Evolutionary conservation across 2,113 vertebrate genomes (phyloP).

Genomic region (Saguinus imperator): DNA sequence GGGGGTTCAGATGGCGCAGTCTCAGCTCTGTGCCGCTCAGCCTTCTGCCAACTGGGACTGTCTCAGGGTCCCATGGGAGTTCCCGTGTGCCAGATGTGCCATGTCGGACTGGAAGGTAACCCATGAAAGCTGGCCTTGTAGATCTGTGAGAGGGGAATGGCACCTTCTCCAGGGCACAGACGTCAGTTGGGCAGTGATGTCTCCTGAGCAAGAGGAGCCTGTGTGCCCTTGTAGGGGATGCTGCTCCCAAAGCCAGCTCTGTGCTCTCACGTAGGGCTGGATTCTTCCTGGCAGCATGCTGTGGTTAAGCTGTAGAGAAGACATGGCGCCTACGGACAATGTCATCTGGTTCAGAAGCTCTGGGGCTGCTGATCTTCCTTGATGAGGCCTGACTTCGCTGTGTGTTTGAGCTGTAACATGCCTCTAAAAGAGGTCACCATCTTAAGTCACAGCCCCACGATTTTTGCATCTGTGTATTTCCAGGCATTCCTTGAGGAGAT

Average conservation of each 20-base stretch:
- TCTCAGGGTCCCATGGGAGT: background rate
- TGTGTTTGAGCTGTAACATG: accelerated
- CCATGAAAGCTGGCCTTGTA: background rate
- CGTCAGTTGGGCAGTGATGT: accelerated
- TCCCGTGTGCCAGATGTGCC: background rate
- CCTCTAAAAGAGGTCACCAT: background rate
- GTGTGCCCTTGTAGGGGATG: accelerated
- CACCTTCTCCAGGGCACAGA: background rate
- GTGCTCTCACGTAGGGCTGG: accelerated
- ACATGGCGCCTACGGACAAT: background rate
- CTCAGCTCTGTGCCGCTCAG: background rate
- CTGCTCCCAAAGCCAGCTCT: background rate
- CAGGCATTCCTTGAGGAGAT: background rate
- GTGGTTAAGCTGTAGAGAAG: background rate
- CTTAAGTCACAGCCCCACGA: background rate
- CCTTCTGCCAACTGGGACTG: background rate
- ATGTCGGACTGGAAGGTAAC: background rate
- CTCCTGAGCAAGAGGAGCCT: background rate
- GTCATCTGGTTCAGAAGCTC: background rate
- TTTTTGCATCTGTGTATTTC: background rate
- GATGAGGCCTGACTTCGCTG: background rate
- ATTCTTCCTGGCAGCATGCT: background rate
- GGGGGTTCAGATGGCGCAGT: background rate
- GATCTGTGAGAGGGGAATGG: background rate
- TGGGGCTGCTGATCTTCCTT: background rate